A percentile compares a stretch with the other conserved stretches of the same genome.
phyloP scores from a whole-genome alignment of 2,113 vertebrate genomes.

The Pseudorasbora parva region DNA sequence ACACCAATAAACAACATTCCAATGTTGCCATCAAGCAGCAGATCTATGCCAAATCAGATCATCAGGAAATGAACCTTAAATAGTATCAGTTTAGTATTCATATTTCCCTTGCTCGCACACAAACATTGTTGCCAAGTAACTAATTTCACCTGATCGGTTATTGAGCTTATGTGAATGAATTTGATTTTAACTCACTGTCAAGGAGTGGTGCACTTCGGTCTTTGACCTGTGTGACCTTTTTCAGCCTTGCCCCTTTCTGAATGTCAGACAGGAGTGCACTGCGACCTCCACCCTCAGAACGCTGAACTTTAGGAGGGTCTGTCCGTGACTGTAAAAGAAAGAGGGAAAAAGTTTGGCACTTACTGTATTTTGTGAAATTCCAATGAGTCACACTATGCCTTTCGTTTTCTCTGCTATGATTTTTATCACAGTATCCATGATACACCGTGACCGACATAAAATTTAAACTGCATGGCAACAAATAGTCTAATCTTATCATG shows the following conservation, averaged over 20 bases:
- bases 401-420: background rate
- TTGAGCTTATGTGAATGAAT: background rate
- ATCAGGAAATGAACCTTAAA: background rate
- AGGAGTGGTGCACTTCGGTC: slow-evolving; percentile 89
- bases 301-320: slow-evolving; percentile 61
- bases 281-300: slow-evolving; percentile 73
- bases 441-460: background rate
- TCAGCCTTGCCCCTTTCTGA: slow-evolving; percentile 87
- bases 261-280: slow-evolving; percentile 89
- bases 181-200: slow-evolving; percentile 80
- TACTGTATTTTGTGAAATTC: background rate
- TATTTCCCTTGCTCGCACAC: slow-evolving; percentile 1
- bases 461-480: background rate
- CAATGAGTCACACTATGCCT: background rate
- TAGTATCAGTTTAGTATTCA: background rate
- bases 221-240: slow-evolving; percentile 87
- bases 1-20: slow-evolving; percentile 1
- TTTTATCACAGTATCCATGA: background rate
- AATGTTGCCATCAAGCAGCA: slow-evolving; percentile 3
- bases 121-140: background rate
- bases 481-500: too few relatives aligned
- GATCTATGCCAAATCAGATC: background rate
- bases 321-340: slow-evolving; percentile 60
- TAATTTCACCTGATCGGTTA: background rate
- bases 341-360: background rate